Base-by-base conservation (phyloP, 2,888 invertebrate genomes). In the Drosophila cracens region DNA sequence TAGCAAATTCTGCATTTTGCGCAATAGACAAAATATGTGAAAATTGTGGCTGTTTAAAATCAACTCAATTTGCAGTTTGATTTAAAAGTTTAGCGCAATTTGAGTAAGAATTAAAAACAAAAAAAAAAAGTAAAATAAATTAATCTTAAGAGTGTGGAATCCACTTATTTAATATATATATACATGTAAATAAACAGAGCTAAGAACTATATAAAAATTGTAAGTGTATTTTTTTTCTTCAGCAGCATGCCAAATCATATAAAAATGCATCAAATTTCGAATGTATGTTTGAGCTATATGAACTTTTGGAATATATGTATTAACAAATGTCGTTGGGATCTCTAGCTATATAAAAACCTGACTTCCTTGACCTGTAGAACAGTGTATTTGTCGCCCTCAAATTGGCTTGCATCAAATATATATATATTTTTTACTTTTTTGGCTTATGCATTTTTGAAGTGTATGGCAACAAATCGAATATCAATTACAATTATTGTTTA, bases 391-490 rank as follows among this genome's bases (percentile, higher is more conserved):
- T 48, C 58, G 74, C 11, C 34, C n/a, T 29, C 7, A 51, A 49
- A 43, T 70, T 57, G 60, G 60, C 59, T 69, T 62, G 11, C 54
- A 48, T 66, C 25, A 31, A 58, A 40, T n/a, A 52, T 31, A 36
- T 18, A 33, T 31, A 7, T 40, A 40, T 40, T 21, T 38, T 4
- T 29, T 29, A 21, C 51, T 10, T 21, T 40, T 66, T 60, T 64
- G 64, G 73, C 46, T 25, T 59, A 54, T 70, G 27, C 43, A 16
- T 11, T 48, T 53, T 33, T 27, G 27, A n/a, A 21, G n/a, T 61
- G 16, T 60, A 66, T 79, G 80, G 81, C 81, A 70, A 76, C 56
- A 66, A 61, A 48, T 38, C 18, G 40, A 70, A 70, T 76, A 70
- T 76, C 40, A 65, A 65, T 60, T 58, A 48, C 40, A 64, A 60